Evolutionary conservation across 92 coral and sea anemone genomes (phyloP).

Genomic region (Muricea muricata): DNA sequence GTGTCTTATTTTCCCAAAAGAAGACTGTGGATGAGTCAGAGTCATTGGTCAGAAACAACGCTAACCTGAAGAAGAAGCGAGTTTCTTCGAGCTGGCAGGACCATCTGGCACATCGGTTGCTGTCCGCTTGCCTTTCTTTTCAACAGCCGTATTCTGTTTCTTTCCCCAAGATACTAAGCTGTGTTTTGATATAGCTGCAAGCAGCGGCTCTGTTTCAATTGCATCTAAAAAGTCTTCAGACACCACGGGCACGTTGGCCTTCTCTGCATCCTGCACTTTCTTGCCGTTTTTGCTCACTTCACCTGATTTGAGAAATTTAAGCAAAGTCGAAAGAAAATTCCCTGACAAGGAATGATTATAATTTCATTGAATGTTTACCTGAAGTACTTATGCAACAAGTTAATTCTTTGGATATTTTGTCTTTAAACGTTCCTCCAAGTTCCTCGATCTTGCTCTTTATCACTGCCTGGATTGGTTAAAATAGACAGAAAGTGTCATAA

Average conservation of each 20-base stretch:
- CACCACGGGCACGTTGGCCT: conserved; percentile 79
- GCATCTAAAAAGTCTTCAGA: conserved; percentile 90
- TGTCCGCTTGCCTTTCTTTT: conserved; percentile 10
- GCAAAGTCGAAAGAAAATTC: no score
- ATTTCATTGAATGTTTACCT: conserved; percentile 36
- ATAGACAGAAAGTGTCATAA: no score
- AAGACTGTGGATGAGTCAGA: no score
- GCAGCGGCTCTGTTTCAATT: conserved; percentile 71
- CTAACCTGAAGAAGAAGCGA: not conserved
- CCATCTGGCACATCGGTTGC: conserved; percentile 28
- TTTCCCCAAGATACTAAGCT: conserved; percentile 93
- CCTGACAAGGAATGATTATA: no score
- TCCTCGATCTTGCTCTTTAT: conserved; percentile 61
- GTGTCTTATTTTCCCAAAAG: no score
- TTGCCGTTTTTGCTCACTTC: conserved; percentile 81
- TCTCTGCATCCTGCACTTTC: conserved; percentile 88
- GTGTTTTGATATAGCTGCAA: conserved; percentile 75
- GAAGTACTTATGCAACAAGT: conserved; percentile 84
- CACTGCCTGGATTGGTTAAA: conserved; percentile 66
- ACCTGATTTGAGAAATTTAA: conserved; percentile 50
- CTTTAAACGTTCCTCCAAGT: conserved; percentile 85
- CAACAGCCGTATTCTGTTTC: conserved; percentile 49
- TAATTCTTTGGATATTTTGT: conserved; percentile 68
- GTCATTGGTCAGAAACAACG: not conserved
- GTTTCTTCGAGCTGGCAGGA: not conserved